Evolutionary conservation across 2,797 vertebrate species (phyloP), one percentile per base, ranked within the genome.

Genomic region (Neomorphus geoffroyi): DNA sequence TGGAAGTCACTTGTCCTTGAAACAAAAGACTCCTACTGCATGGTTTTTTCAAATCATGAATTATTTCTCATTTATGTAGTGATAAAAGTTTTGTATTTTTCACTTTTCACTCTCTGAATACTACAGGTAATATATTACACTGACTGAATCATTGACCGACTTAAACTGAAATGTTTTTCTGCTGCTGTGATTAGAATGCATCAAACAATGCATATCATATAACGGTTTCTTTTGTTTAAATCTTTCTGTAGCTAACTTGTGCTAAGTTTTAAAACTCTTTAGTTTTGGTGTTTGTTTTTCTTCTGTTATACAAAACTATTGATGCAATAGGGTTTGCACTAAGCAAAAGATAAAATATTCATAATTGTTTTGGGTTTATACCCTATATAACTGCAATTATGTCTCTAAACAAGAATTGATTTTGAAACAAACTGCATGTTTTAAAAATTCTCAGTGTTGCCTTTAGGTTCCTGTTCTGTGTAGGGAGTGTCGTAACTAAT

Each of bases 391-490:
- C 60, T 75, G 75, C 84, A 75, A 56, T 72, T 92, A 88, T 69
- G 43, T 80, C 39, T 85, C 65, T 69, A 79, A 93, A 91, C 1
- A 6, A 83, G 72, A 89, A 69, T 14, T 79, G 66, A 86, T 96
- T 94, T 92, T 94, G 61, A 95, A 96, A 67, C 56, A 92, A 88
- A 43, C 58, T 66, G 56, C 58, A 45, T 21, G 23, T 86, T 96
- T 79, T 81, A 78, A 41, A 79, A 69, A 78, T 84, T 81, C 35
- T 60, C 35, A 33, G 0, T 80, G 33, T 41, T 95, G 19, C 41
- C 28, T 80, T 78, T 53, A 87, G 57, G 12, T 91, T 91, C n/a
- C 22, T 1, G 6, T 78, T 92, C 69, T 66, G 15, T 46, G 33
- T 80, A 45, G 35, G 28, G 37, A 56, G 21, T 33, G 24, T 82